Percentiles rank a stretch among this genome's conserved stretches.
Conservation (phyloP, 2,113 vertebrate species). For the Galemys pyrenaicus region DNA sequence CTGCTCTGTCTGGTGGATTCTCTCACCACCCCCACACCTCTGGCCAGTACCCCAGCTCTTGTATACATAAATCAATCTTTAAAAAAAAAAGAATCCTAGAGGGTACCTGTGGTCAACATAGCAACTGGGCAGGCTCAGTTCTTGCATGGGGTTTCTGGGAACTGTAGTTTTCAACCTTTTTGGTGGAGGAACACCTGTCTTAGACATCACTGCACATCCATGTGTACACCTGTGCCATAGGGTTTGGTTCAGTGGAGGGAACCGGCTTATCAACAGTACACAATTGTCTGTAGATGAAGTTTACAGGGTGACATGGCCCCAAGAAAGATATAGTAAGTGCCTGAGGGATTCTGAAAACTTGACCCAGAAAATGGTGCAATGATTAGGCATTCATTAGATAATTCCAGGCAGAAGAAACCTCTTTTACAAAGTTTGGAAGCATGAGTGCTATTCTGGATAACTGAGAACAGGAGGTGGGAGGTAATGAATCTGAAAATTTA, state of each 20-base stretch:
- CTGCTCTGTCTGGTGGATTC: too few relatives aligned
- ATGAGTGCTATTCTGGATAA: background rate
- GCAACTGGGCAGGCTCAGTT: background rate
- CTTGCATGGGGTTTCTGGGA: background rate
- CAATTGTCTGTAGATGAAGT: background rate
- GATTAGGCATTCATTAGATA: background rate
- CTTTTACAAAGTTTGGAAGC: background rate
- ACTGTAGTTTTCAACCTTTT: conserved; percentile 1
- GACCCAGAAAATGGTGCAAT: background rate
- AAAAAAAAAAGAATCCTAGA: background rate
- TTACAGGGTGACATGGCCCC: background rate
- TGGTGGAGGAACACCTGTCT: fast-evolving
- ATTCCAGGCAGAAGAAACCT: background rate
- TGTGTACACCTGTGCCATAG: fast-evolving
- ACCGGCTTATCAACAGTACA: background rate
- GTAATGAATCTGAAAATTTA: background rate
- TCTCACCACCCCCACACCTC: too few relatives aligned
- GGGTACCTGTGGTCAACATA: background rate
- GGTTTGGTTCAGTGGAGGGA: background rate
- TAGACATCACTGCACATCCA: background rate
- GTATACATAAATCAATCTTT: too few relatives aligned
- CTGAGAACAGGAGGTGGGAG: background rate
- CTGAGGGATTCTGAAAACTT: background rate
- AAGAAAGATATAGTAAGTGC: background rate
- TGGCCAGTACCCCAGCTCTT: too few relatives aligned